These are phyloP conservation scores for Papilio machaon DNA, from an alignment of 1,140 invertebrate species.

Conservation along the genomic window DNA sequence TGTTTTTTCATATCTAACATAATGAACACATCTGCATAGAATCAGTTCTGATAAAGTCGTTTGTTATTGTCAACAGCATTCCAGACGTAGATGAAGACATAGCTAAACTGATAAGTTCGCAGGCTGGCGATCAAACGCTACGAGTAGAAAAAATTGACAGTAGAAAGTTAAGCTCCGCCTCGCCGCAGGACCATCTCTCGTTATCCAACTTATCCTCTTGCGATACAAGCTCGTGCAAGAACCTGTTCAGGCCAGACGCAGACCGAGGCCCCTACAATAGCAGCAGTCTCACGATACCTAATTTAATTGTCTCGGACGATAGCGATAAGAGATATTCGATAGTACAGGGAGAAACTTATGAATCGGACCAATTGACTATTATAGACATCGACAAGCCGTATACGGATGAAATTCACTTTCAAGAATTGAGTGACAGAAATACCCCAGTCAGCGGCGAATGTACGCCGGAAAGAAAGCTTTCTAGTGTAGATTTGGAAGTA, in stretches of 20 bases:
- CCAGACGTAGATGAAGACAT: conserved; percentile 82
- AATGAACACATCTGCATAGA: not conserved
- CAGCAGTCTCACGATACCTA: conserved; percentile 79
- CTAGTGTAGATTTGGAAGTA: conserved; percentile 74
- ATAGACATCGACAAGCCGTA: conserved; percentile 83
- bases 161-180: conserved; percentile 62
- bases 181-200: conserved; percentile 69
- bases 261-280: conserved; percentile 65
- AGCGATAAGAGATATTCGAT: conserved; percentile 74
- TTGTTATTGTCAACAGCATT: conserved; percentile 64
- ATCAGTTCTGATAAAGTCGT: not conserved
- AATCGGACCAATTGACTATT: conserved; percentile 84
- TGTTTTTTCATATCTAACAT: conserved; percentile 22
- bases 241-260: conserved; percentile 69
- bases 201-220: conserved; percentile 75
- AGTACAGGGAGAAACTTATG: conserved; percentile 80
- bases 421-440: conserved; percentile 60
- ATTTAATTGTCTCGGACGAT: conserved; percentile 78
- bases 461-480: conserved; percentile 70
- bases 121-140: conserved; percentile 60
- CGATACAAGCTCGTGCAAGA: conserved; percentile 78
- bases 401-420: conserved; percentile 73
- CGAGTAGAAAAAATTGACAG: conserved; percentile 66
- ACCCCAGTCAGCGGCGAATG: conserved; percentile 65
- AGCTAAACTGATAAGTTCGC: conserved; percentile 76